Evolutionary conservation across 2,113 vertebrate genomes (phyloP), one percentile per base, ranked within the genome.

Genomic region (Calonectris borealis): DNA sequence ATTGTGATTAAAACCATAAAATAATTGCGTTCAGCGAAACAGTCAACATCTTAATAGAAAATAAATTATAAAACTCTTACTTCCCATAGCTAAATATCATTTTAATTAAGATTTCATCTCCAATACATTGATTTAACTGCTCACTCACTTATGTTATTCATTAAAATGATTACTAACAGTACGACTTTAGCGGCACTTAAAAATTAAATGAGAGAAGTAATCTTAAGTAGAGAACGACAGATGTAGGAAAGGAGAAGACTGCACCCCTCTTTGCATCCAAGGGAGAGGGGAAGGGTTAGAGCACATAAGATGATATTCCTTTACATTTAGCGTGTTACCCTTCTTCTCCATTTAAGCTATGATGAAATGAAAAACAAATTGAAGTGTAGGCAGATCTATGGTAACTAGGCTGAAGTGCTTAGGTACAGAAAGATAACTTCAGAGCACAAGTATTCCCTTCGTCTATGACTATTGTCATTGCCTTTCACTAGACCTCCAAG

Each of bases 21-120:
- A 84, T 96, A 89, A 79, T 91, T 91, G 58, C 1, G 1, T 87
- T 94, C 57, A 76, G 52, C 61, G 62, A 94, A 96, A 96, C 44
- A 82, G 70, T 91, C 94, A 96, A 87, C 94, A 93, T n/a, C 73
- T 93, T 96, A 95, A 94, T 85, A 85, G 78, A 83, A 95, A 94
- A 91, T 91, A 95, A 95, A 93, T 91, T 85, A 79, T 60, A 51
- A 93, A 96, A 64, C 44, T 86, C 77, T 95, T 62, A 82, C 29
- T 85, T 96, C 69, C 60, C 73, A 79, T 94, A 94, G 49, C 69
- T 95, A 96, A 96, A 93, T 89, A 91, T 40, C 65, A 78, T 81
- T 96, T 95, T 93, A 93, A 96, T 96, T 92, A 95, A 69, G 76
- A 96, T 95, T 94, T 93, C 32, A 91, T 95, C 77, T 91, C 65